A percentile compares a stretch with the other conserved stretches of the same genome.
phyloP scores from a whole-genome alignment of 2,888 invertebrate species.

The Amiota communis region DNA sequence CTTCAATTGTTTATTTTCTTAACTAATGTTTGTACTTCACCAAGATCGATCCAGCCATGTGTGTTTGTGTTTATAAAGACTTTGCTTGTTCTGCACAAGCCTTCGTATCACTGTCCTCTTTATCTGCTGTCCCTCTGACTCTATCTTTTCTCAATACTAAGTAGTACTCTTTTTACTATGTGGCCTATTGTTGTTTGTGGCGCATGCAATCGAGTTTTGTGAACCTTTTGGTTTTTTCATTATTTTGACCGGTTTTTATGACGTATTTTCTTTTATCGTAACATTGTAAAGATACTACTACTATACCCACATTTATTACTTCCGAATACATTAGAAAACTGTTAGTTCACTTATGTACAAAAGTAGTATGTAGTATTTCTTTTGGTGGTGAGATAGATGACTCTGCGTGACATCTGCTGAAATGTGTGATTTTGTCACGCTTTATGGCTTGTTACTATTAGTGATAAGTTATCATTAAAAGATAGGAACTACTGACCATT shows the following conservation, averaged over 20 bases:
- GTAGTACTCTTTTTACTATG: not conserved
- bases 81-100: not conserved
- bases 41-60: not conserved
- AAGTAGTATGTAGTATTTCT: not conserved
- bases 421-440: constrained; percentile 45
- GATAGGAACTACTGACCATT: too few species aligned
- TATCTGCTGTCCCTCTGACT: not conserved
- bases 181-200: constrained; percentile 35
- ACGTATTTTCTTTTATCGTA: constrained; percentile 48
- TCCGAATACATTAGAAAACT: constrained; percentile 5
- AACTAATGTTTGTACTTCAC: constrained; percentile 8
- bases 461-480: too few species aligned
- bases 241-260: constrained; percentile 49
- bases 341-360: not conserved
- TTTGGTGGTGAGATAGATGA: not conserved
- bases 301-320: not conserved
- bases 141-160: not conserved
- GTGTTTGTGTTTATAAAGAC: not conserved
- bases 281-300: not conserved
- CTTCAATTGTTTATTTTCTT: constrained; percentile 17
- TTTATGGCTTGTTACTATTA: constrained; percentile 9
- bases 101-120: constrained; percentile 1
- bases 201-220: constrained; percentile 42
- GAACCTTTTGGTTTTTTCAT: not conserved
- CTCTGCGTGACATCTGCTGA: constrained; percentile 51